These are phyloP conservation scores for Tetheella fluctuosa DNA, from an alignment of 2,888 invertebrate species.

Conservation along the genomic window DNA sequence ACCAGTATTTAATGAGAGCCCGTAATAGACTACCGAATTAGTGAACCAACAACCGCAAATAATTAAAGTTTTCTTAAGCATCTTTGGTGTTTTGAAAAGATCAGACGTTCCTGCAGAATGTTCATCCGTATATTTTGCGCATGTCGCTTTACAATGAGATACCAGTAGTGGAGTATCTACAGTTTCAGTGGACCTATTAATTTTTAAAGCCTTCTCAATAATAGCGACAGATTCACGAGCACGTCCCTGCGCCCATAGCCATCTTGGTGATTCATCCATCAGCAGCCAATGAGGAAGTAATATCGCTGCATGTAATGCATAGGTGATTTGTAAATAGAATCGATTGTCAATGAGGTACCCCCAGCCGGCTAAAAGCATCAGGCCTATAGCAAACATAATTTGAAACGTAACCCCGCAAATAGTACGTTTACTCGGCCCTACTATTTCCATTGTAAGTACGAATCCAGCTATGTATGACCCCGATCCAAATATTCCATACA, in stretches of 20 bases:
- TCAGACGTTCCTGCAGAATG: conserved; percentile 86
- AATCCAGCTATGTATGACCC: conserved; percentile 89
- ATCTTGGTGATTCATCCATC: conserved; percentile 94
- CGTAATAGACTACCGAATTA: conserved; percentile 93
- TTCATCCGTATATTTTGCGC: conserved; percentile 73
- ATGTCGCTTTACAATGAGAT: conserved; percentile 84
- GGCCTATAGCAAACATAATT: conserved; percentile 90
- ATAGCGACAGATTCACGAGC: conserved; percentile 89
- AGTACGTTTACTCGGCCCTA: conserved; percentile 91
- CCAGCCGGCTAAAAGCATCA: conserved; percentile 93
- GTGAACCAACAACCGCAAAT: conserved; percentile 94
- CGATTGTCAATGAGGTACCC: conserved; percentile 90
- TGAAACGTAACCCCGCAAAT: conserved; percentile 92
- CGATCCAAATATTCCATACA: conserved; percentile 92
- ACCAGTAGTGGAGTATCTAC: conserved; percentile 87
- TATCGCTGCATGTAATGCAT: conserved; percentile 89
- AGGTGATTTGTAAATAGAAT: conserved; percentile 89
- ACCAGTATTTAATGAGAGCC: conserved; percentile 91
- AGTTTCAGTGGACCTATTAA: conserved; percentile 86
- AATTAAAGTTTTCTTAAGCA: conserved; percentile 90
- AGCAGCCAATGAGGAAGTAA: conserved; percentile 92
- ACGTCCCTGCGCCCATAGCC: conserved; percentile 94
- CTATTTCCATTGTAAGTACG: conserved; percentile 91
- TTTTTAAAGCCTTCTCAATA: conserved; percentile 88
- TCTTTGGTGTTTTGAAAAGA: conserved; percentile 90